Evolutionary conservation across 2,797 vertebrate species (phyloP).

Genomic region (Acanthiza pusilla): DNA sequence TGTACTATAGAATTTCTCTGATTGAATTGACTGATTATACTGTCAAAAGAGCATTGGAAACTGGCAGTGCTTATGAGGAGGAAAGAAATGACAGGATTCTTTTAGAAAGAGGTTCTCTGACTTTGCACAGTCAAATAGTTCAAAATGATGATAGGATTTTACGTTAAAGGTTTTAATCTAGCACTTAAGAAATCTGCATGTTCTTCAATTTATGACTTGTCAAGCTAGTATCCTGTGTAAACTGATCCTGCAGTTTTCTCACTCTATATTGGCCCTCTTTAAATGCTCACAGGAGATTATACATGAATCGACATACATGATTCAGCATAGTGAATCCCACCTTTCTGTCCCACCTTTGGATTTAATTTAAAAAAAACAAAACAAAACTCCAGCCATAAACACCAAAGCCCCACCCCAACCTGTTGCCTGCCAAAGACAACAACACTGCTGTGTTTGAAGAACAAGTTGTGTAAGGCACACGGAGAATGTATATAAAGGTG

Average conservation of each 20-base stretch:
- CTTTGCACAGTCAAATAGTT: constrained; percentile 66
- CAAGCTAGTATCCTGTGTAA: background rate
- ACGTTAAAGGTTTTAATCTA: constrained; percentile 62
- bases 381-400: background rate
- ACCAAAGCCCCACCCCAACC: accelerated
- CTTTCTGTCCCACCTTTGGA: background rate
- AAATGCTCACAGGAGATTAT: background rate
- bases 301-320: background rate
- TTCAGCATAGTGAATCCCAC: background rate
- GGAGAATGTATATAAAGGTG: background rate
- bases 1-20: constrained; percentile 83
- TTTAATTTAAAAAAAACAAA: background rate
- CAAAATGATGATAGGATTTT: constrained; percentile 57
- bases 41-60: constrained; percentile 75
- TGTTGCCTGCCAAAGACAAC: background rate
- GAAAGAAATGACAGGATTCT: constrained; percentile 64
- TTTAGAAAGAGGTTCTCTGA: constrained; percentile 55
- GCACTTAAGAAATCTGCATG: constrained; percentile 14
- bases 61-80: constrained; percentile 64
- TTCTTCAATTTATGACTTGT: constrained; percentile 41
- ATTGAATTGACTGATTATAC: constrained; percentile 86
- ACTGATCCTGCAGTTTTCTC: background rate
- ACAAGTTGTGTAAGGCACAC: background rate
- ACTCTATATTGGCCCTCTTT: background rate
- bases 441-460: background rate